Base-by-base conservation (phyloP, 2,113 vertebrate genomes). In the Serinus canaria region DNA sequence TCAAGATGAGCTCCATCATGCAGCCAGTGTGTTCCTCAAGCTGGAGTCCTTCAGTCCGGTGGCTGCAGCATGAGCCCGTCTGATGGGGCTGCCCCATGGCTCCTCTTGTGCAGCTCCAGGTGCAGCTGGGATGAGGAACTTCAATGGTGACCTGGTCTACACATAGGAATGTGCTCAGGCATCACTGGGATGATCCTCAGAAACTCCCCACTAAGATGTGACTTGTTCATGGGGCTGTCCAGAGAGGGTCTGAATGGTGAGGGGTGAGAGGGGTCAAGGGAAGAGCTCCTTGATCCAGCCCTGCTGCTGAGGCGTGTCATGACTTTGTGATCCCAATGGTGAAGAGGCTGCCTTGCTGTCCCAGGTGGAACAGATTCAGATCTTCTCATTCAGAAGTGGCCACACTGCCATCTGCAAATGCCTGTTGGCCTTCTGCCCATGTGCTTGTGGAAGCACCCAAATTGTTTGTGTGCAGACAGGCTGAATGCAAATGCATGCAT, bases 301-400 rank as follows among this genome's bases (percentile, higher is more conserved):
- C 0, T 64, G 44, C 37, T 64, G 15, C 37, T 69, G 37, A 73
- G 41, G 12, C 0, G 0, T 28, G 20, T 7, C 49, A 27, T 5
- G 33, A 25, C 58, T 24, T 6, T 16, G 16, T 1, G 1, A 4
- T 15, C 17, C 17, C 2, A 0, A 1, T 2, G 27, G 35, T 16
- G 11, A 47, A 60, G 41, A 37, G 9, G 19, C 13, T 86, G 31
- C 33, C 10, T 13, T 55, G 24, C 11, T 35, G 12, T 27, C 30
- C 19, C 1, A 0, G 6, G 2, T 39, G 22, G 30, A n/a, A 49
- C 33, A 56, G 10, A 8, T 60, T 83, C 62, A 16, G 11, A 10
- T 58, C 44, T 68, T 46, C 49, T 83, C 58, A 20, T 6, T 23
- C 37, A 66, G 11, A 70, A 43, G 35, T 25, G 49, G 10, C 28